A percentile compares a stretch with the other conserved stretches of the same genome.
Conservation (phyloP, 2,888 invertebrate genomes). For the Aelia acuminata region DNA sequence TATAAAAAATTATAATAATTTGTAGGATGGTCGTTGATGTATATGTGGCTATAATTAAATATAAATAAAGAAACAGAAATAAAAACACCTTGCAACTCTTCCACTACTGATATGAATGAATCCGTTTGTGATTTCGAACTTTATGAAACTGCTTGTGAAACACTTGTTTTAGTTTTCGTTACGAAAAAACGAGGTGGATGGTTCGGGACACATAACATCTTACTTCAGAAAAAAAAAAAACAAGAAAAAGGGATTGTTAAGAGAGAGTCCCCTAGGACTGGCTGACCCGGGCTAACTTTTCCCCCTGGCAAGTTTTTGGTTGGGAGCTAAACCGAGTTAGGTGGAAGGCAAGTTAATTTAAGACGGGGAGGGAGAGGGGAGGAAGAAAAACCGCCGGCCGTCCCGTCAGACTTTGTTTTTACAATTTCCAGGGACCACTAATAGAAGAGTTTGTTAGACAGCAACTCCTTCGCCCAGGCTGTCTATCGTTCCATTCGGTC, state of each 20-base stretch:
- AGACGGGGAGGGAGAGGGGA: slow-evolving; percentile 14
- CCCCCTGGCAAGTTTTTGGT: slow-evolving; percentile 23
- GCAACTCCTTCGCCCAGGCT: not conserved
- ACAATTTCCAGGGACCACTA: slow-evolving; percentile 52
- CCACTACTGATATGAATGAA: no score
- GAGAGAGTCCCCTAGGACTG: slow-evolving; percentile 38
- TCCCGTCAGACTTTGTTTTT: slow-evolving; percentile 53
- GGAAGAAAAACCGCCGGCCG: slow-evolving; percentile 43
- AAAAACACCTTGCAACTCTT: no score
- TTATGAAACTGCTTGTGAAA: not conserved
- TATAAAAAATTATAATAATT: no score
- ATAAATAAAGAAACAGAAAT: no score
- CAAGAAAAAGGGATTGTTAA: slow-evolving; percentile 22
- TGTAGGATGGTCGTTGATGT: no score
- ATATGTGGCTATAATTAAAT: no score
- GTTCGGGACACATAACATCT: slow-evolving; percentile 1
- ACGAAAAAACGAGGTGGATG: not conserved
- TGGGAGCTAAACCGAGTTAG: slow-evolving; percentile 4
- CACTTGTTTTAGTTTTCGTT: not conserved
- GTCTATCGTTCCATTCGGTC: slow-evolving; percentile 19
- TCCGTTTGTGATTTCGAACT: not conserved
- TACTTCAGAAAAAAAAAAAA: not conserved
- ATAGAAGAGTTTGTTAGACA: slow-evolving; percentile 53
- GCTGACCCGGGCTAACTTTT: slow-evolving; percentile 38
- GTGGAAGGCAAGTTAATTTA: slow-evolving; percentile 51